Evolutionary conservation across 2,888 invertebrate genomes (phyloP).

Genomic region (Agrochola lychnidis): DNA sequence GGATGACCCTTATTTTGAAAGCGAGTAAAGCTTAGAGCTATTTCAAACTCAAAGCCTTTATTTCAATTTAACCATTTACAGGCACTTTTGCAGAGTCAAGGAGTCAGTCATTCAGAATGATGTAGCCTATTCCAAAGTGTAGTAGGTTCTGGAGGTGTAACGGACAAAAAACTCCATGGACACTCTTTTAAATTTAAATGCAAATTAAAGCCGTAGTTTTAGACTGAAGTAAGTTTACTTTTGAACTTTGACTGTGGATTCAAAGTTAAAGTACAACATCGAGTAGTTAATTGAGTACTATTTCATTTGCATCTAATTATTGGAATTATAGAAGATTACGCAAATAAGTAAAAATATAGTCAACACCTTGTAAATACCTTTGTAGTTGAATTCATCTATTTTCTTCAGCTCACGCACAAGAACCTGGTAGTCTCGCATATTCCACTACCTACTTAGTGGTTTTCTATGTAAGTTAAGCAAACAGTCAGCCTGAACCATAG

Average conservation of each 20-base stretch:
- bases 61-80: background rate
- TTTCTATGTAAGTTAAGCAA: background rate
- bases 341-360: background rate
- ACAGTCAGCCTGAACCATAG: background rate
- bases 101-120: background rate
- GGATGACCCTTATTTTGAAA: background rate
- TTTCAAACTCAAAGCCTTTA: background rate
- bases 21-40: background rate
- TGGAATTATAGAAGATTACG: background rate
- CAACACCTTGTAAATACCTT: background rate
- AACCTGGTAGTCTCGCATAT: background rate
- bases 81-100: no score
- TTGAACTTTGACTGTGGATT: background rate
- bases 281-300: background rate
- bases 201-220: background rate
- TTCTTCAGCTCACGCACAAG: background rate
- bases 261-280: background rate
- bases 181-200: background rate
- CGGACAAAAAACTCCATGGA: background rate
- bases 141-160: background rate
- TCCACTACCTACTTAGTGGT: background rate
- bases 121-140: no score
- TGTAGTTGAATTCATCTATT: background rate
- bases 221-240: background rate
- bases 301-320: background rate